These are phyloP conservation scores for Phylloscopus collybita DNA, from an alignment of 2,797 vertebrate species.

Conservation along the genomic window DNA sequence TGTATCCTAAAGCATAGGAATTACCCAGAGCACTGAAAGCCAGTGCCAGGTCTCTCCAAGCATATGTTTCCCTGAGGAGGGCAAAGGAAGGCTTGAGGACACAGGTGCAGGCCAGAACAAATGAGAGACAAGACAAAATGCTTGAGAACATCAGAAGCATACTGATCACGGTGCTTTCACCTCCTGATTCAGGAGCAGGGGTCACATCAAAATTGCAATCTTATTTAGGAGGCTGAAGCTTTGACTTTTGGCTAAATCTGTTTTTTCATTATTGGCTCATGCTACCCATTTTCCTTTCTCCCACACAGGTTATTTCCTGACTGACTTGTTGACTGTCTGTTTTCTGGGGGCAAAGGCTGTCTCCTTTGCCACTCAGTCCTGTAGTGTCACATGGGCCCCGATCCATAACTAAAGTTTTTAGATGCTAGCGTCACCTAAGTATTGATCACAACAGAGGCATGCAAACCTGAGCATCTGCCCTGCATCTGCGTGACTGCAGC, in stretches of 20 bases:
- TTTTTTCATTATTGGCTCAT: not conserved
- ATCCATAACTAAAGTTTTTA: not conserved
- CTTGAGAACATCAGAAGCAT: not conserved
- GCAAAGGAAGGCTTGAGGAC: not conserved
- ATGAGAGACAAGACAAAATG: not conserved
- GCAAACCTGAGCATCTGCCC: not conserved
- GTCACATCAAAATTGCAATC: not conserved
- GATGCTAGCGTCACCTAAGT: not conserved
- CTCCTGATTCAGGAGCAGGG: not conserved
- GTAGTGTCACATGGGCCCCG: not conserved
- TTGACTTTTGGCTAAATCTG: not conserved
- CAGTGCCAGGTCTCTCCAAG: not conserved
- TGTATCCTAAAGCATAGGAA: not conserved
- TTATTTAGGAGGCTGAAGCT: not conserved
- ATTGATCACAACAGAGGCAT: not conserved
- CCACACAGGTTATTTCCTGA: not conserved
- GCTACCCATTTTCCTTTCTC: not conserved
- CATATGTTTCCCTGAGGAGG: not conserved
- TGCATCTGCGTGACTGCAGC: not conserved
- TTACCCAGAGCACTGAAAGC: not conserved
- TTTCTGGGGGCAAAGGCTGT: not conserved
- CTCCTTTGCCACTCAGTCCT: not conserved
- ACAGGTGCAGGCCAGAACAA: not conserved
- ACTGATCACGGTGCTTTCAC: not conserved
- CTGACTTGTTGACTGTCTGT: not conserved